phyloP scores from a whole-genome alignment of 2,113 vertebrate species.

The Scomber colias region DNA sequence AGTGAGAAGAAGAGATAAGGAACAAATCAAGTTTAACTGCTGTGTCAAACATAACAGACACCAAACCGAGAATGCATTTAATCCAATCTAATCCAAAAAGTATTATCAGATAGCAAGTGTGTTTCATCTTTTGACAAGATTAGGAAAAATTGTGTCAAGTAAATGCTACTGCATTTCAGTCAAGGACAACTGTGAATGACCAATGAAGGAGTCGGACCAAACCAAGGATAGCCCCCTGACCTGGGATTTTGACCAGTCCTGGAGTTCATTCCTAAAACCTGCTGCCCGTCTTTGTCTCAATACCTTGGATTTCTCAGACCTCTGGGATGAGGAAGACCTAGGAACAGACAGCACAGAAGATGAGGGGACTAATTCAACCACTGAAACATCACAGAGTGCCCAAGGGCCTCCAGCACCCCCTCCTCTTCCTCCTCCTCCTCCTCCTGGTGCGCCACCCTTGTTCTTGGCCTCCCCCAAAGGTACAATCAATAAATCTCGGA shows the following conservation, averaged over 20 bases:
- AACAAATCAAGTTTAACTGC: background rate
- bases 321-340: slow-evolving; percentile 85
- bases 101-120: background rate
- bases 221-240: slow-evolving; percentile 44
- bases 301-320: slow-evolving; percentile 84
- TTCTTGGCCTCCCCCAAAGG: background rate
- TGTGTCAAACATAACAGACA: background rate
- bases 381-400: background rate
- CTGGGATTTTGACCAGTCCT: slow-evolving; percentile 67
- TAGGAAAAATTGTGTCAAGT: background rate
- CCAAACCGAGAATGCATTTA: background rate
- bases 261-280: slow-evolving; percentile 59
- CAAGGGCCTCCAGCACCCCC: slow-evolving; percentile 48
- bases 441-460: slow-evolving; percentile 50
- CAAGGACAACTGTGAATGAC: background rate
- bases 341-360: slow-evolving; percentile 66
- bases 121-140: background rate
- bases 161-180: background rate
- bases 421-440: slow-evolving; percentile 60
- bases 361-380: slow-evolving; percentile 26
- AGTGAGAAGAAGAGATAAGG: slow-evolving; percentile 16
- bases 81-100: background rate
- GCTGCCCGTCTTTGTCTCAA: slow-evolving; percentile 75
- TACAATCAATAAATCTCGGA: slow-evolving; percentile 46
- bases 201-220: slow-evolving; percentile 77